A percentile compares a stretch with the other conserved stretches of the same genome.
Conservation (phyloP, 2,113 vertebrate species). For the Trogon melanurus region DNA sequence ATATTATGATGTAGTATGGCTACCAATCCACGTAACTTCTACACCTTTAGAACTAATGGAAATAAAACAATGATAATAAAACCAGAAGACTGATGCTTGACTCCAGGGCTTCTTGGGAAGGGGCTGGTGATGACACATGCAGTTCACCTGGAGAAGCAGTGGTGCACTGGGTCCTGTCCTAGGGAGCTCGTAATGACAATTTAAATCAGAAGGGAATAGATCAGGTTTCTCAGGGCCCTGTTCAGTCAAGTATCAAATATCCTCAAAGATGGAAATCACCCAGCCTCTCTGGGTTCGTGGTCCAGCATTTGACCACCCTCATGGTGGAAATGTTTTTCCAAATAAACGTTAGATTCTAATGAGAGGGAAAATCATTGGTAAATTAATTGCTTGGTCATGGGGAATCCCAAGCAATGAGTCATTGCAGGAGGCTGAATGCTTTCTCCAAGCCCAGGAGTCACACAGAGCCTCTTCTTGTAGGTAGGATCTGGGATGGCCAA, state of each 20-base stretch:
- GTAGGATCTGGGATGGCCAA: not conserved
- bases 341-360: not conserved
- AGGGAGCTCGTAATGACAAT: not conserved
- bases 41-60: conserved; percentile 71
- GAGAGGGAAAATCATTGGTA: not conserved
- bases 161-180: not conserved
- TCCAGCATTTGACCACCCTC: not conserved
- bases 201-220: not conserved
- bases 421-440: accelerated
- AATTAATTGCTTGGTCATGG: not conserved
- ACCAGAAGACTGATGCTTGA: not conserved
- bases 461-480: too few relatives aligned
- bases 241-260: not conserved
- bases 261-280: not conserved
- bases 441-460: not conserved
- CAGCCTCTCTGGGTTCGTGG: not conserved
- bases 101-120: not conserved
- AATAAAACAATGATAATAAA: conserved; percentile 67
- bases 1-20: conserved; percentile 64
- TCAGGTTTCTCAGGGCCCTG: not conserved
- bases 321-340: not conserved
- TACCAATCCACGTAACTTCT: conserved; percentile 60
- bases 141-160: not conserved
- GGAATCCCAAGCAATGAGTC: not conserved
- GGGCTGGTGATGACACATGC: too few relatives aligned